A percentile compares a stretch with the other conserved stretches of the same genome.
phyloP scores from a whole-genome alignment of 2,113 vertebrate genomes.

The Serinus canaria region DNA sequence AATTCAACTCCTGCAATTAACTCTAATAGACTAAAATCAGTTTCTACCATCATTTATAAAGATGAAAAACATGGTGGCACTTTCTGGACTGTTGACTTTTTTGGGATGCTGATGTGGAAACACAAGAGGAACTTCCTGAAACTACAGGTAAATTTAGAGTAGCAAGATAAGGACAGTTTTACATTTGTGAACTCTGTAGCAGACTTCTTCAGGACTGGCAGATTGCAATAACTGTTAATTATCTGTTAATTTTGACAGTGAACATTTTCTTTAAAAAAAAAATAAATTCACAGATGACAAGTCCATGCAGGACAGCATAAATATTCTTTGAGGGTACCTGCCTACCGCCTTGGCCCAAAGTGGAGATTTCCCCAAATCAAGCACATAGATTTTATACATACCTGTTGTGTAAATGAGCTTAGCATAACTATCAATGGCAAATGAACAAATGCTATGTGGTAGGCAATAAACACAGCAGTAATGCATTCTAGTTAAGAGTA shows the following conservation, averaged over 20 bases:
- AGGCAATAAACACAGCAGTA: neutral
- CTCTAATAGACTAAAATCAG: neutral
- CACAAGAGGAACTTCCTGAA: neutral
- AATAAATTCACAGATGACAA: neutral
- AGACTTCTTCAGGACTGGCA: neutral
- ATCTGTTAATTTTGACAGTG: neutral
- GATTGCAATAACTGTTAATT: neutral
- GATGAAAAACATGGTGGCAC: neutral
- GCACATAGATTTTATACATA: neutral
- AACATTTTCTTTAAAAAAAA: neutral
- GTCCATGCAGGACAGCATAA: neutral
- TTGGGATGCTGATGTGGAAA: neutral
- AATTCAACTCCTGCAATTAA: neutral
- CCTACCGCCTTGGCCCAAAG: neutral
- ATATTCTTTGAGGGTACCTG: neutral
- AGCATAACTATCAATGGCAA: neutral
- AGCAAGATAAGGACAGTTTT: neutral
- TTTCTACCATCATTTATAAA: neutral
- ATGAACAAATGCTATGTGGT: neutral
- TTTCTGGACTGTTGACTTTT: neutral
- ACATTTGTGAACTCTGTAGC: neutral
- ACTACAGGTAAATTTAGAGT: neutral
- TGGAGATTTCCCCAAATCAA: neutral
- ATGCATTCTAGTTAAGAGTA: neutral
- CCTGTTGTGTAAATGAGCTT: neutral